Evolutionary conservation across 1,140 invertebrate genomes (phyloP).

Genomic region (Akabosia matsudoensis): DNA sequence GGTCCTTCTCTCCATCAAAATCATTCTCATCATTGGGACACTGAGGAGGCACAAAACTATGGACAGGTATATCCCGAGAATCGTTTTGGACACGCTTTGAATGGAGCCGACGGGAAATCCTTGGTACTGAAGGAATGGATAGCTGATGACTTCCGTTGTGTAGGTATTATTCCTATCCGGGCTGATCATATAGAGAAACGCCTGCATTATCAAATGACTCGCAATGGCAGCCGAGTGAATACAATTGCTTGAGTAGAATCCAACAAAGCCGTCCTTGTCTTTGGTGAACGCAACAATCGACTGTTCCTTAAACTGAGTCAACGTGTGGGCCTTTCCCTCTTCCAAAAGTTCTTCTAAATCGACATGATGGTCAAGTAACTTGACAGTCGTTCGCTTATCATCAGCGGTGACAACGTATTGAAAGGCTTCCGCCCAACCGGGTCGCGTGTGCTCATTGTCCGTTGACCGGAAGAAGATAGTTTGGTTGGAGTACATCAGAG

Average conservation of each 20-base stretch:
- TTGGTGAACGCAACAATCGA: background rate
- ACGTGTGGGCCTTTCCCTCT: background rate
- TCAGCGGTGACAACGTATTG: background rate
- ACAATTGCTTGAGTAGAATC: constrained; percentile 4
- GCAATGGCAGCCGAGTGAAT: constrained; percentile 5
- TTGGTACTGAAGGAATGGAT: background rate
- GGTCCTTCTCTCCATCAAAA: background rate
- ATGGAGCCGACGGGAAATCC: constrained; percentile 2
- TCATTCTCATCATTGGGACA: background rate
- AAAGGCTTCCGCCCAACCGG: constrained; percentile 3
- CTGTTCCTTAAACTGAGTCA: background rate
- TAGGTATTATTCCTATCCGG: background rate
- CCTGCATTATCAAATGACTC: background rate
- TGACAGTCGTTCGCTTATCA: background rate
- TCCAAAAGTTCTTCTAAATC: background rate
- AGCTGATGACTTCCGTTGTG: background rate
- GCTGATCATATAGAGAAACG: background rate
- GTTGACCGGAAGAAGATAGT: background rate
- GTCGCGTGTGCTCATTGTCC: background rate
- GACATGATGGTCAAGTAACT: background rate
- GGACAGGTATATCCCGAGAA: background rate
- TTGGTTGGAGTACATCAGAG: background rate
- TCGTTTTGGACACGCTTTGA: background rate
- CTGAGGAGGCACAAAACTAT: background rate
- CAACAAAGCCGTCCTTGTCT: background rate